Evolutionary conservation across 2,113 vertebrate genomes (phyloP).

Genomic region (Phrynosoma platyrhinos): DNA sequence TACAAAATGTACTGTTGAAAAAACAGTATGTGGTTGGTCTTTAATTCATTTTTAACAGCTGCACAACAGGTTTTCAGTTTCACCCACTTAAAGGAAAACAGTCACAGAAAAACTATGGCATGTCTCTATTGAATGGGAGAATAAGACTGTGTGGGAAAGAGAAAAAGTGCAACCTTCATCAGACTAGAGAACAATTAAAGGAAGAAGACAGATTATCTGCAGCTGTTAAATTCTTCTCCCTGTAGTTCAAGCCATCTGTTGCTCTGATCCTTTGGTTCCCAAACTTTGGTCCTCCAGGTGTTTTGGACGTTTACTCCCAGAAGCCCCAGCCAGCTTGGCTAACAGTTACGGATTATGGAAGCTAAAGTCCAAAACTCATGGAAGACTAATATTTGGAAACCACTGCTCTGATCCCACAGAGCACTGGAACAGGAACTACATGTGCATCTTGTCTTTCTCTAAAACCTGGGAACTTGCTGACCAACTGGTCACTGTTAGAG

Average conservation of each 20-base stretch:
- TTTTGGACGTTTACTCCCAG: no score
- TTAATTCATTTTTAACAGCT: constrained; percentile 50
- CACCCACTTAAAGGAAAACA: constrained; percentile 33
- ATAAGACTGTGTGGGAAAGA: not conserved
- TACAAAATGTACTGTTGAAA: constrained; percentile 45
- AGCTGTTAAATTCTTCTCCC: not conserved
- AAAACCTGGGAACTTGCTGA: not conserved
- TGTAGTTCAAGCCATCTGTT: not conserved
- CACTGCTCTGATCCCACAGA: not conserved
- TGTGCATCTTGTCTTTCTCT: not conserved
- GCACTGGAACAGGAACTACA: not conserved
- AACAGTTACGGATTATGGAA: no score
- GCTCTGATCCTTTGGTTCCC: no score
- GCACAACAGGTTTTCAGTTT: constrained; percentile 58
- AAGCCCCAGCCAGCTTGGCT: no score
- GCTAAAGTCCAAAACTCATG: no score
- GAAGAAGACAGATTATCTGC: not conserved
- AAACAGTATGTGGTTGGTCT: constrained; percentile 38
- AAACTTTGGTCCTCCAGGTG: no score
- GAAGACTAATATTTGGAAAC: no score
- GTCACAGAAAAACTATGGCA: constrained; percentile 19
- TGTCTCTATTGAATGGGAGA: not conserved
- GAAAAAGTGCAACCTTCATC: not conserved
- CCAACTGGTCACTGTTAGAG: no score
- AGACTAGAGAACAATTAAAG: not conserved